A percentile compares a stretch with the other conserved stretches of the same genome.
Evolutionary conservation across 2,113 vertebrate genomes (phyloP).

Genomic region (Mirounga angustirostris): DNA sequence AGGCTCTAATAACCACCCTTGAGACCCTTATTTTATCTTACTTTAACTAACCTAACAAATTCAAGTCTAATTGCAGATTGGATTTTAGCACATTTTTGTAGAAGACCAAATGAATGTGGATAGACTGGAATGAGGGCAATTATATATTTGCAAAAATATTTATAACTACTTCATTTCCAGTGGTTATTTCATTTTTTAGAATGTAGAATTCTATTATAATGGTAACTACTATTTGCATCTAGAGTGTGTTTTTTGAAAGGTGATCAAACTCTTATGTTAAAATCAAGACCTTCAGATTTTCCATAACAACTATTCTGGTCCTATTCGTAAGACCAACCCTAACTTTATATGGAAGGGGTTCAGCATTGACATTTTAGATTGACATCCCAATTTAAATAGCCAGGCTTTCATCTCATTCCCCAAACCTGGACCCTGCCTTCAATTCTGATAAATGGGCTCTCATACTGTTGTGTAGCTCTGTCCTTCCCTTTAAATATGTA

Average conservation of each 20-base stretch:
- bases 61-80: neutral
- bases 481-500: neutral
- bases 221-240: neutral
- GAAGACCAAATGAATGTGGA: neutral
- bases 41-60: neutral
- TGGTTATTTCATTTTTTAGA: neutral
- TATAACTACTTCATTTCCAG: constrained; percentile 1
- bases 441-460: neutral
- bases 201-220: neutral
- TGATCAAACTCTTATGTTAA: neutral
- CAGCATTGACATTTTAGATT: neutral
- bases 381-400: neutral
- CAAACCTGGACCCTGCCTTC: neutral
- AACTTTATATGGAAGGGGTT: neutral
- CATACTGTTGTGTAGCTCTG: neutral
- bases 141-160: neutral
- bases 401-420: neutral
- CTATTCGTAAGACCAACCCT: neutral
- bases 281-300: neutral
- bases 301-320: neutral
- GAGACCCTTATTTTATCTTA: neutral
- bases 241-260: neutral
- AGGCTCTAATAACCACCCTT: neutral
- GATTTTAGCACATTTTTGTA: neutral
- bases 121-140: neutral